A percentile compares a stretch with the other conserved stretches of the same genome.
Conservation (phyloP, 64 coral and sea anemone genomes). For the Porites australiensis region DNA sequence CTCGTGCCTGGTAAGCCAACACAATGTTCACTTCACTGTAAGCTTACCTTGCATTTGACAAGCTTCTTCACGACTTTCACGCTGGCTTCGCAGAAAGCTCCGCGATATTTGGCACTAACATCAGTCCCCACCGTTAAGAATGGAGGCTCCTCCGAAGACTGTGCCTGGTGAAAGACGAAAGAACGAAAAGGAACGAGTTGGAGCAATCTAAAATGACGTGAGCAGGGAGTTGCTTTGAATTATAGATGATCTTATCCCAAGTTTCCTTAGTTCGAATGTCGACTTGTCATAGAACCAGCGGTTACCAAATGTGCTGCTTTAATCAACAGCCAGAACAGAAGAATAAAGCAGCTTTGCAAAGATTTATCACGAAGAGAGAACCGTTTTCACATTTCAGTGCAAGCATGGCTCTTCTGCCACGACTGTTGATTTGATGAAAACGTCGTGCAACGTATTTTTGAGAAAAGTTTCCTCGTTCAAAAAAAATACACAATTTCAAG, state of each 20-base stretch:
- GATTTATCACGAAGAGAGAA: not conserved
- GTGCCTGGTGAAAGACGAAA: slow-evolving; percentile 77
- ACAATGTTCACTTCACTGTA: slow-evolving; percentile 10
- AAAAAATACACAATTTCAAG: not conserved
- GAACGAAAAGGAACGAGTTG: slow-evolving; percentile 65
- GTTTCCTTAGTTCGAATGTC: slow-evolving; percentile 56
- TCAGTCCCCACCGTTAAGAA: slow-evolving; percentile 97
- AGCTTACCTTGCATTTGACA: slow-evolving; percentile 95
- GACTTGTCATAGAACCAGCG: slow-evolving; percentile 75
- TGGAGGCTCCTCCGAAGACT: slow-evolving; percentile 94
- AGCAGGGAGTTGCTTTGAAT: slow-evolving; percentile 93
- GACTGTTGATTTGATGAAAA: not conserved
- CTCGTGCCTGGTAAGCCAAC: not conserved
- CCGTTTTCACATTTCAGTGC: not conserved
- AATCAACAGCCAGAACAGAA: slow-evolving; percentile 20
- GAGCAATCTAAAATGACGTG: slow-evolving; percentile 86
- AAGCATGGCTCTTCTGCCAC: not conserved
- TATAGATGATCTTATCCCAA: slow-evolving; percentile 89
- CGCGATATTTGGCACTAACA: slow-evolving; percentile 99
- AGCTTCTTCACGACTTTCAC: slow-evolving; percentile 98
- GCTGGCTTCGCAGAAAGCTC: slow-evolving; percentile 99
- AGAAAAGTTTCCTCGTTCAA: not conserved
- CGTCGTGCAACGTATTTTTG: slow-evolving; percentile 14
- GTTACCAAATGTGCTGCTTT: slow-evolving; percentile 48
- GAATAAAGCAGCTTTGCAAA: not conserved